phyloP scores from a whole-genome alignment of 2,888 invertebrate genomes.

The Amphimallon solstitiale region DNA sequence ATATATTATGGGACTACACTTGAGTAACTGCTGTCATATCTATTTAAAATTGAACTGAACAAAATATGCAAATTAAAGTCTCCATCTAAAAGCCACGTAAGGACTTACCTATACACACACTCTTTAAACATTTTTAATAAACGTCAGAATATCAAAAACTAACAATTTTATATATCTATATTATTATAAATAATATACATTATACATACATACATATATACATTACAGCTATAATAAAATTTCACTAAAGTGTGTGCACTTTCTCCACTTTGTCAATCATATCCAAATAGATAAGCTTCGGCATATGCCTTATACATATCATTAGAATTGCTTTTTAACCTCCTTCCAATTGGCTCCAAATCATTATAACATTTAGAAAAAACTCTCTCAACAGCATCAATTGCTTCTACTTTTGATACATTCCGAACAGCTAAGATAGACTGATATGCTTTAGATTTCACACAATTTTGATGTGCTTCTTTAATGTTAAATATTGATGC shows the following conservation, averaged over 20 bases:
- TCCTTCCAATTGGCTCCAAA: slow-evolving; percentile 88
- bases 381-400: slow-evolving; percentile 83
- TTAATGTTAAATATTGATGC: slow-evolving; percentile 78
- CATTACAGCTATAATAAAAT: background rate
- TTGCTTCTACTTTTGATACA: slow-evolving; percentile 76
- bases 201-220: background rate
- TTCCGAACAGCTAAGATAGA: slow-evolving; percentile 86
- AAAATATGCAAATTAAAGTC: too few species aligned
- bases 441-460: slow-evolving; percentile 85
- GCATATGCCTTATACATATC: slow-evolving; percentile 81
- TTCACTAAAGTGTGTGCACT: background rate
- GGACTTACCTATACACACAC: too few species aligned
- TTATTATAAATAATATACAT: background rate
- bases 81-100: too few species aligned
- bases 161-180: too few species aligned
- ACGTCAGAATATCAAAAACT: too few species aligned
- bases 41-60: too few species aligned
- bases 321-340: slow-evolving; percentile 77
- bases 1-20: too few species aligned
- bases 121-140: too few species aligned
- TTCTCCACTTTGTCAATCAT: slow-evolving; percentile 64
- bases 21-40: too few species aligned
- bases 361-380: slow-evolving; percentile 92
- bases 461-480: slow-evolving; percentile 87
- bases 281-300: slow-evolving; percentile 84